Evolutionary conservation across 2,797 vertebrate genomes (phyloP).

Genomic region (Apogon talboti): DNA sequence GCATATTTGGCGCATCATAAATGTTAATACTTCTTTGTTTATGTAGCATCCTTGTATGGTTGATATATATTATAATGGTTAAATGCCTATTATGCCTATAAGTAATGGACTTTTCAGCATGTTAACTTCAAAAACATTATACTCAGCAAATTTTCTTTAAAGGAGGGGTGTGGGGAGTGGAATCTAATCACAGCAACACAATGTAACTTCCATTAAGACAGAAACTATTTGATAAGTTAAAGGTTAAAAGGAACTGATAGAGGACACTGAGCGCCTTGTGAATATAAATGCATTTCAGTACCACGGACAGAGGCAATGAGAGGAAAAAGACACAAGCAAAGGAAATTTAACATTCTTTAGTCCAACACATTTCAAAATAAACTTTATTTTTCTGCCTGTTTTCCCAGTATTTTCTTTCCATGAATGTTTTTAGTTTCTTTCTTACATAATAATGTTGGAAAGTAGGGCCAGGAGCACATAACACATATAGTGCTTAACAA

Average conservation of each 20-base stretch:
- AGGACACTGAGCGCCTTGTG: neutral
- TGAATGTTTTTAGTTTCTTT: too few relatives aligned
- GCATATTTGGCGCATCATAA: constrained; percentile 2
- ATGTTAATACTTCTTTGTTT: constrained; percentile 1
- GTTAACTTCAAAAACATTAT: constrained; percentile 13
- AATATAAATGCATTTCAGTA: constrained; percentile 47
- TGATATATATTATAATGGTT: constrained; percentile 24
- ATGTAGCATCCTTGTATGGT: neutral
- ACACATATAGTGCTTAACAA: too few relatives aligned
- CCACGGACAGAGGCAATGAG: constrained; percentile 44
- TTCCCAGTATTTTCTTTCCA: neutral
- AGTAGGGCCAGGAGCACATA: too few relatives aligned
- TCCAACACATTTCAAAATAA: too few relatives aligned
- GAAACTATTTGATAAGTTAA: constrained; percentile 15
- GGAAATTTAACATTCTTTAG: neutral
- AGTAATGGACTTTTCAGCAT: constrained; percentile 20
- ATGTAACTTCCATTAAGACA: constrained; percentile 6
- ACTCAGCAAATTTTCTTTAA: constrained; percentile 12
- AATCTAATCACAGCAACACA: constrained; percentile 14
- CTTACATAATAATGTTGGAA: too few relatives aligned
- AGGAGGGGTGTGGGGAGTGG: neutral
- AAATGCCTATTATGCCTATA: constrained; percentile 13
- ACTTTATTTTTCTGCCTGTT: neutral
- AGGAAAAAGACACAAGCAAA: neutral
- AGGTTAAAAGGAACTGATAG: constrained; percentile 13